Evolutionary conservation across 2,113 vertebrate species (phyloP), one percentile per base, ranked within the genome.

Genomic region (Gnathonemus longibarbis): DNA sequence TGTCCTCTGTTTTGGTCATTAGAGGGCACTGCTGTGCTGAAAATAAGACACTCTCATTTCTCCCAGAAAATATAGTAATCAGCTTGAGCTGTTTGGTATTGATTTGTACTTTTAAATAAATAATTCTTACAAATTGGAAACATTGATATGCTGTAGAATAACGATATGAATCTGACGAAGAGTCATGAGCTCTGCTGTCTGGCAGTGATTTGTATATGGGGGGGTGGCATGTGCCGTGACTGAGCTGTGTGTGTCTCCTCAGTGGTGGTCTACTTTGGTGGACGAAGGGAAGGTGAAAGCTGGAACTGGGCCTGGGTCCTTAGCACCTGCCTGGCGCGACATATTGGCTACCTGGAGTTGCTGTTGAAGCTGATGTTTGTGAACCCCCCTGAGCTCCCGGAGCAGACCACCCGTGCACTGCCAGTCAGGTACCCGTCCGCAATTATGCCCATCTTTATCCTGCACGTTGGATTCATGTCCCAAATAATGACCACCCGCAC

Each of bases 231-330:
- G 52, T 58, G 53, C 58, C 2, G n/a, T 45, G 2, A 13, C 42
- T 84, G 42, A 45, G 21, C n/a, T 52, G 50, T 56, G 27, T 15
- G 8, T 90, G 21, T 89, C 66, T 35, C 93, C 94, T 49, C 92
- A 99, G 98, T 97, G 95, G 96, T 97, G 90, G 97, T 99, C 92
- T 99, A 99, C 93, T 99, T 99, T 11, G 98, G 98, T 17, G 97
- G 98, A 21, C 97, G 97, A 1, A 95, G 96, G 85, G 98, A 99
- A 94, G 98, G 98, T 0, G 98, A 99, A 90, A 97, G 95, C 58
- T 99, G 98, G 98, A 98, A 95, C 39, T 99, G 98, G 98, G 97
- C 97, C 24, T 99, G 98, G 98, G 94, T 98, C 0, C 92, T 99
- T 85, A 99, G 98, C 93, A 97, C 97, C 8, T 95, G 96, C 0